Conservation (phyloP, 2,113 vertebrate genomes). For the Tragelaphus strepsiceros region DNA sequence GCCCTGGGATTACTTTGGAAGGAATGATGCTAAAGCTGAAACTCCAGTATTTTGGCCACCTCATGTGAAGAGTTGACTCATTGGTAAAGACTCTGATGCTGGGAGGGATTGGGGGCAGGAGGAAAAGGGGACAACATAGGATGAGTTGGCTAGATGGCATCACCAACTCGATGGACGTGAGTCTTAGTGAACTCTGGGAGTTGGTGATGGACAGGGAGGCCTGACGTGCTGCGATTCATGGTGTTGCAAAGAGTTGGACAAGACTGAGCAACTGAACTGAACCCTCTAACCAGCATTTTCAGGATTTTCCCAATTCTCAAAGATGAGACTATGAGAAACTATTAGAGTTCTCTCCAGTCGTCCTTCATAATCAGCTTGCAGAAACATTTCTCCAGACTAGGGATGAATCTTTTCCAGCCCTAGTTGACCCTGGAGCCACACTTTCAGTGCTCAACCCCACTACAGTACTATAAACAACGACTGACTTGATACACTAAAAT, state of each 20-base stretch:
- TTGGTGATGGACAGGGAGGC: too few species aligned
- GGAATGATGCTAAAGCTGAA: too few species aligned
- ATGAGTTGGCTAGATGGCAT: too few species aligned
- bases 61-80: too few species aligned
- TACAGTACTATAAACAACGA: not conserved
- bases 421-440: not conserved
- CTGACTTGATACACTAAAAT: not conserved
- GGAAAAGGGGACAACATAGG: accelerated
- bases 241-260: accelerated
- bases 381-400: not conserved
- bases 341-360: not conserved
- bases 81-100: too few species aligned
- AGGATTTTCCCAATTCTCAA: not conserved
- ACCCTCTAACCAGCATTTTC: not conserved
- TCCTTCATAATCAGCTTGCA: not conserved
- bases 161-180: too few species aligned
- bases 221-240: too few species aligned
- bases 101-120: too few species aligned
- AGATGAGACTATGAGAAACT: not conserved
- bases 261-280: too few species aligned
- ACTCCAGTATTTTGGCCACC: too few species aligned
- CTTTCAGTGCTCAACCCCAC: not conserved
- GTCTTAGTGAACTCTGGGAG: accelerated
- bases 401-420: not conserved
- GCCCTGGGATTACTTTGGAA: too few species aligned